A percentile compares a stretch with the other conserved stretches of the same genome.
Evolutionary conservation across 2,113 vertebrate species (phyloP).

Genomic region (Lasiurus cinereus): DNA sequence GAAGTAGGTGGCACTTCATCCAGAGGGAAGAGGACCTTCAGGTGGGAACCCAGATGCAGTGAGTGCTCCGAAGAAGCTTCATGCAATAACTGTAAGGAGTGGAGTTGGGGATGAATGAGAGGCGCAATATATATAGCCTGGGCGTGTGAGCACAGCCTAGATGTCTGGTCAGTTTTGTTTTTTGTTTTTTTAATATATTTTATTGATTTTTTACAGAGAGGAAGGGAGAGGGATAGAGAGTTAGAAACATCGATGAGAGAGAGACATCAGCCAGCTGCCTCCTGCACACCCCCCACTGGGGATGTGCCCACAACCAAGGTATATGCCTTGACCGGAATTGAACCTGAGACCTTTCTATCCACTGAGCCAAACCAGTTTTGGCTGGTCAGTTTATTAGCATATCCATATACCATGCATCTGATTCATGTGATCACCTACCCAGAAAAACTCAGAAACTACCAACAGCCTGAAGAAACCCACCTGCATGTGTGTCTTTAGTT

Average conservation of each 20-base stretch:
- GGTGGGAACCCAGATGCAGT: too few species aligned
- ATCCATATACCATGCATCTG: neutral
- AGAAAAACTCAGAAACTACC: neutral
- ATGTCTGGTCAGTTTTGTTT: neutral
- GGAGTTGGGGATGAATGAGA: neutral
- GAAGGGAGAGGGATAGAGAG: too few species aligned
- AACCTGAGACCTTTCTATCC: too few species aligned
- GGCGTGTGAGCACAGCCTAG: neutral
- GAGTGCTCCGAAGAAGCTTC: neutral
- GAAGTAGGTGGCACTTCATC: neutral
- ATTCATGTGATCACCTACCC: neutral
- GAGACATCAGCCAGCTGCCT: too few species aligned
- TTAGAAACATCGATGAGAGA: too few species aligned
- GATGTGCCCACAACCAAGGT: too few species aligned
- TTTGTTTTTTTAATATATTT: too few species aligned
- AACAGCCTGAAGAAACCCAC: neutral
- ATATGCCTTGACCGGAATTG: too few species aligned
- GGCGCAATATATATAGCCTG: too few species aligned
- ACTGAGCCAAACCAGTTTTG: too few species aligned
- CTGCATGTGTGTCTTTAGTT: fast-evolving
- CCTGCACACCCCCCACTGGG: too few species aligned
- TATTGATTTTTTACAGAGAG: too few species aligned
- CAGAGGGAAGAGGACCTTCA: neutral
- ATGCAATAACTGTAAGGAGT: fast-evolving
- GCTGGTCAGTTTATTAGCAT: neutral